Evolutionary conservation across 2,113 vertebrate species (phyloP).

Genomic region (Jacana jacana): DNA sequence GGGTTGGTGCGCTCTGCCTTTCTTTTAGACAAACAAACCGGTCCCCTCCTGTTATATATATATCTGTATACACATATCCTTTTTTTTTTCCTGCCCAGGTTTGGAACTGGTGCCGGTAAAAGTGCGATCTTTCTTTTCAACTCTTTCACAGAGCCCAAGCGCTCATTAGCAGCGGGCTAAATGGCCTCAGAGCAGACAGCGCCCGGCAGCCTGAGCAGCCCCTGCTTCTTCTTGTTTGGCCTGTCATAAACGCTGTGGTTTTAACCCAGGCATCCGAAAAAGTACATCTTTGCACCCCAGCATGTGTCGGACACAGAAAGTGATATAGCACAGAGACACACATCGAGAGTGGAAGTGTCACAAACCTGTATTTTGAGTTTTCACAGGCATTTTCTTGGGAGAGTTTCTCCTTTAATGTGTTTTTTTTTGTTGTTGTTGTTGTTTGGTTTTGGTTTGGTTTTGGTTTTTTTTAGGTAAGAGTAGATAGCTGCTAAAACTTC

Average conservation of each 20-base stretch:
- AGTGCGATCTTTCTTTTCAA: background rate
- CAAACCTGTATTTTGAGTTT: background rate
- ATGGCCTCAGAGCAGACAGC: background rate
- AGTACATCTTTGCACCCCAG: background rate
- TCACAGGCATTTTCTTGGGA: background rate
- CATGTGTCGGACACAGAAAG: background rate
- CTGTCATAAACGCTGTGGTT: background rate
- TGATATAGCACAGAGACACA: rapidly evolving
- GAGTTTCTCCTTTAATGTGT: background rate
- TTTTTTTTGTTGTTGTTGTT: too few species aligned
- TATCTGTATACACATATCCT: background rate
- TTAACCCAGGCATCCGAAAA: background rate
- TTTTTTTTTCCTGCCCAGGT: background rate
- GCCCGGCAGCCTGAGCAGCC: background rate
- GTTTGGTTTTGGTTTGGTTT: too few species aligned
- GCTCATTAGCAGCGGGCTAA: background rate
- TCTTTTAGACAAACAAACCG: background rate
- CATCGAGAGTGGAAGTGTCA: rapidly evolving
- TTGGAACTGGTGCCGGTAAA: background rate
- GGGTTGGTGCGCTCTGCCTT: background rate
- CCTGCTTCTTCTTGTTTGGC: background rate
- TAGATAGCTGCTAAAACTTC: background rate
- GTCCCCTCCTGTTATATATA: background rate
- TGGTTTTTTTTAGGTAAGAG: background rate
- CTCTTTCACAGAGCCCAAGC: background rate